These are phyloP conservation scores for Phlogophora meticulosa DNA, from an alignment of 2,888 invertebrate species.

Conservation along the genomic window DNA sequence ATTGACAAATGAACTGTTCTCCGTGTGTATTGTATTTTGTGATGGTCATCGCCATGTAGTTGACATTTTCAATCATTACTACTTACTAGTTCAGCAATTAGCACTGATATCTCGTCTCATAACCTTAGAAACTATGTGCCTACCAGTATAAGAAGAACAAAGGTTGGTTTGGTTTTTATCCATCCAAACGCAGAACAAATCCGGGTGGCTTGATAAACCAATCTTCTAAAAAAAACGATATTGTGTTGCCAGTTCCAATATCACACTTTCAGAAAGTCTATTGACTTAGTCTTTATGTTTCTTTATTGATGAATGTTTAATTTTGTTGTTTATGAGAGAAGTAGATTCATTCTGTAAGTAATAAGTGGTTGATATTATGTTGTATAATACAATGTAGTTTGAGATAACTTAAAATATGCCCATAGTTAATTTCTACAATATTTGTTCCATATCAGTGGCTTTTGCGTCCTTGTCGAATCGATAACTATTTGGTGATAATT, in stretches of 20 bases:
- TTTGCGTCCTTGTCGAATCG: constrained; percentile 50
- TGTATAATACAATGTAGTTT: constrained; percentile 42
- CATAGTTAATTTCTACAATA: constrained; percentile 37
- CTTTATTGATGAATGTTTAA: neutral
- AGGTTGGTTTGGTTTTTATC: no score
- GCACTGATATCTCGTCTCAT: neutral
- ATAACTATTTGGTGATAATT: constrained; percentile 64
- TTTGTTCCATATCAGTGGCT: constrained; percentile 41
- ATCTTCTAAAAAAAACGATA: neutral
- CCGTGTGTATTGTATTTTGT: neutral
- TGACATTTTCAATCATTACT: no score
- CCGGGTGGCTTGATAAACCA: neutral
- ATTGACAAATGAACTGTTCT: neutral
- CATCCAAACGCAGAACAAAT: neutral
- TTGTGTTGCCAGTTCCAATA: neutral
- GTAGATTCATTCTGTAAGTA: constrained; percentile 29
- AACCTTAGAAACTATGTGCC: no score
- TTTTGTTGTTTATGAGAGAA: constrained; percentile 51
- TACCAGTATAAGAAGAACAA: no score
- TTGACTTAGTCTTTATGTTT: neutral
- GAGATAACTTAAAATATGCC: constrained; percentile 13
- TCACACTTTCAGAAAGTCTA: neutral
- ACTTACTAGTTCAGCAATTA: no score
- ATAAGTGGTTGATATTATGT: constrained; percentile 37
- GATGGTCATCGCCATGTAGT: neutral